Conservation (phyloP, 2,113 vertebrate species). For the Anarrhichthys ocellatus region DNA sequence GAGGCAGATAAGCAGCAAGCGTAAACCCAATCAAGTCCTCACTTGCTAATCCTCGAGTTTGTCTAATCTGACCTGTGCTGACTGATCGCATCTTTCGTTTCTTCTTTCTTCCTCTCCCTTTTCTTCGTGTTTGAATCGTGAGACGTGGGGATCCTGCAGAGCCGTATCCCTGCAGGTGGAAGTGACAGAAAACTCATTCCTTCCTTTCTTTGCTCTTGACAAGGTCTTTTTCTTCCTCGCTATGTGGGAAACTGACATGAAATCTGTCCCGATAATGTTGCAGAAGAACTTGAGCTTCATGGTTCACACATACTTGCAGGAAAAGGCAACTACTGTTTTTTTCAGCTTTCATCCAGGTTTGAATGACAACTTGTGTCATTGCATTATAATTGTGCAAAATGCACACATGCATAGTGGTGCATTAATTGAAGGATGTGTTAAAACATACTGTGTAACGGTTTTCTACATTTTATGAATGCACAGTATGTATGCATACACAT, state of each 20-base stretch:
- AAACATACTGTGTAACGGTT: not conserved
- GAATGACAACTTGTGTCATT: not conserved
- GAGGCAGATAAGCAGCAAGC: constrained; percentile 57
- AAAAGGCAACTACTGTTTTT: not conserved
- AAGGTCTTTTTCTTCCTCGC: not conserved
- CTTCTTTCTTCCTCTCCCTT: constrained; percentile 6
- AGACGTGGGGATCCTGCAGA: constrained; percentile 14
- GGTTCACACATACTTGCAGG: too few species aligned
- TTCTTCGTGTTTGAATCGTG: constrained; percentile 22
- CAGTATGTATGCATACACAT: not conserved
- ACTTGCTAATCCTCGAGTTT: constrained; percentile 67
- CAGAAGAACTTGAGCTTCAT: not conserved
- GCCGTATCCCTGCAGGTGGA: constrained; percentile 7
- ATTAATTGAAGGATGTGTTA: too few species aligned
- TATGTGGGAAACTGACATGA: not conserved
- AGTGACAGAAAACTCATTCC: not conserved
- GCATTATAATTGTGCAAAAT: not conserved
- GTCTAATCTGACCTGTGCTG: constrained; percentile 73
- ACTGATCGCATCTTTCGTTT: constrained; percentile 55
- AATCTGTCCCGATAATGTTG: not conserved
- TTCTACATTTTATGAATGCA: not conserved
- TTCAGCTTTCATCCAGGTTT: not conserved
- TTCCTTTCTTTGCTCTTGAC: not conserved
- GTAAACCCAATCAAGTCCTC: constrained; percentile 73
- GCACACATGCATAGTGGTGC: not conserved